A percentile compares a stretch with the other conserved stretches of the same genome.
Conservation (phyloP, 2,797 vertebrate species). For the Anguilla pacifica region DNA sequence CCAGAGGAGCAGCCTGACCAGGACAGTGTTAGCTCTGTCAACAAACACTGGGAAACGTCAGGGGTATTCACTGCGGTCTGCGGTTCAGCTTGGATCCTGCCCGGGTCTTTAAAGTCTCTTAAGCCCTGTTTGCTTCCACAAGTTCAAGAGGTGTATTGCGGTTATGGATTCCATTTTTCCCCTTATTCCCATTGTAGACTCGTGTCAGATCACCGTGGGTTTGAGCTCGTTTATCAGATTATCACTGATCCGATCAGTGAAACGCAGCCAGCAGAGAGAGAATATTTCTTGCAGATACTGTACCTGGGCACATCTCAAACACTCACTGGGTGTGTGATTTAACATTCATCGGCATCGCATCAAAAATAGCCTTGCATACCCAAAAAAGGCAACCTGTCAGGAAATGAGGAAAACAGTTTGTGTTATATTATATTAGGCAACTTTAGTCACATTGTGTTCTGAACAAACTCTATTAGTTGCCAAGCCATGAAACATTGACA, state of each 20-base stretch:
- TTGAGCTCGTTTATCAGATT: conserved; percentile 60
- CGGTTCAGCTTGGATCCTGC: conserved; percentile 43
- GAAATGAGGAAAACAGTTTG: neutral
- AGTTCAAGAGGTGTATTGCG: conserved; percentile 56
- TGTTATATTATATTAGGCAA: no score
- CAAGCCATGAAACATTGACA: neutral
- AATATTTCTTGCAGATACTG: no score
- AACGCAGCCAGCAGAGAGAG: neutral
- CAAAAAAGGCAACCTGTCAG: neutral
- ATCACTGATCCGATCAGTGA: neutral
- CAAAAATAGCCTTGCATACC: neutral
- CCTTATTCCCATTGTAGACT: conserved; percentile 60
- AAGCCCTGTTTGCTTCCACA: conserved; percentile 62
- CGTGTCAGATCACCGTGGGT: conserved; percentile 61
- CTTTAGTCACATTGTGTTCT: neutral
- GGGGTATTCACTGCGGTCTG: conserved; percentile 51
- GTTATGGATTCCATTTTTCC: conserved; percentile 55
- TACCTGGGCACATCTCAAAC: neutral
- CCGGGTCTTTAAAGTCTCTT: conserved; percentile 59
- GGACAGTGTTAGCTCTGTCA: conserved; percentile 54
- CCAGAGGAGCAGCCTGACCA: conserved; percentile 63
- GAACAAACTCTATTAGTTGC: neutral
- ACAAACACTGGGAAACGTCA: conserved; percentile 46
- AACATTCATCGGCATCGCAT: neutral
- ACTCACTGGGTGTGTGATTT: neutral